Percentiles rank a stretch among this genome's conserved stretches.
These are phyloP conservation scores for Dallia pectoralis DNA, from an alignment of 2,797 vertebrate species.

Conservation along the genomic window DNA sequence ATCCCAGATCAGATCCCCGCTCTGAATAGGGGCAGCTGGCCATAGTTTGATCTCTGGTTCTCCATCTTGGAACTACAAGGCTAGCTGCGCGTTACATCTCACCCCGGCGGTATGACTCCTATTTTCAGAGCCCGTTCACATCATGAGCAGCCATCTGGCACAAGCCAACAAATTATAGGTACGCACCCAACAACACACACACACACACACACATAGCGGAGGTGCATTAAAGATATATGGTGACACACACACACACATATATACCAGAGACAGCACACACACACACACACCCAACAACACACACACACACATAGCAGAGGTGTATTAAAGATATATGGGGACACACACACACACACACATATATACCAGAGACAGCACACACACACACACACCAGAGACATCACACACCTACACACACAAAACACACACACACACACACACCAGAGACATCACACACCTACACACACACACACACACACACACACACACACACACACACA, in stretches of 20 bases:
- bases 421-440: background rate
- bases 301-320: conserved; percentile 1
- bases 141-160: conserved; percentile 44
- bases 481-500: background rate
- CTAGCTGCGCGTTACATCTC: conserved; percentile 45
- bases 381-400: conserved; percentile 14
- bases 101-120: conserved; percentile 44
- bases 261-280: too few relatives aligned
- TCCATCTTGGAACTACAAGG: conserved; percentile 40
- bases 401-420: background rate
- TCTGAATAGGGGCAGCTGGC: conserved; percentile 37
- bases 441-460: conserved; percentile 17
- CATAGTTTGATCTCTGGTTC: conserved; percentile 55
- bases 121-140: conserved; percentile 45
- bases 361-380: background rate
- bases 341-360: conserved; percentile 21
- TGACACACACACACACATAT: conserved; percentile 22
- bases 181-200: conserved; percentile 19
- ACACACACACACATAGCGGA: conserved; percentile 1
- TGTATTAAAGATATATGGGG: too few relatives aligned
- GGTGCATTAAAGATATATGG: conserved; percentile 4
- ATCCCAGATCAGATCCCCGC: conserved; percentile 30
- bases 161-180: conserved; percentile 13
- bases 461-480: conserved; percentile 4
- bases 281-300: conserved; percentile 5